These are phyloP conservation scores for Rugalucina vietnamica DNA, from an alignment of 2,888 invertebrate species.

Conservation along the genomic window DNA sequence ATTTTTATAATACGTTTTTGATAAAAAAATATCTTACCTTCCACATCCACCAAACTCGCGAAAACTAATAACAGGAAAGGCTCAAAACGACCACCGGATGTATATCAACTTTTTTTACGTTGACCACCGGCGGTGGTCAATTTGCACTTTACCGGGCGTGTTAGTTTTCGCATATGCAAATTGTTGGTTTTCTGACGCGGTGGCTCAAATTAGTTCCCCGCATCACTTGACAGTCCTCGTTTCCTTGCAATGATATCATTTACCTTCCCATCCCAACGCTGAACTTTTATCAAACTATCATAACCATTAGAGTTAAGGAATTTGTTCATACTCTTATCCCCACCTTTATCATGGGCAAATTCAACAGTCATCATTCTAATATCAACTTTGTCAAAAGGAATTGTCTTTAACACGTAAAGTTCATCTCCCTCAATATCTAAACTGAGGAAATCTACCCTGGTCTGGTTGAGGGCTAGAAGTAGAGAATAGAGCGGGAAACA, in stretches of 20 bases:
- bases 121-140: too few relatives aligned
- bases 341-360: slow-evolving; percentile 35
- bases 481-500: slow-evolving; percentile 93
- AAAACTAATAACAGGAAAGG: too few relatives aligned
- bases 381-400: slow-evolving; percentile 86
- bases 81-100: too few relatives aligned
- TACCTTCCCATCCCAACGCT: neutral
- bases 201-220: too few relatives aligned
- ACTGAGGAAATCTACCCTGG: slow-evolving; percentile 89
- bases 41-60: too few relatives aligned
- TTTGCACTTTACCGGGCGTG: too few relatives aligned
- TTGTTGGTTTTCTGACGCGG: too few relatives aligned
- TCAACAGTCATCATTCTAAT: slow-evolving; percentile 81
- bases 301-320: neutral
- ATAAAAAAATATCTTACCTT: too few relatives aligned
- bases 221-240: neutral
- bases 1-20: too few relatives aligned
- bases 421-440: slow-evolving; percentile 87
- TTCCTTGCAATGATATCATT: neutral
- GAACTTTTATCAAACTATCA: neutral
- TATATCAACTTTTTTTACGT: too few relatives aligned
- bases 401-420: slow-evolving; percentile 86
- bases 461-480: slow-evolving; percentile 90
- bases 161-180: too few relatives aligned
- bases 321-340: neutral